These are phyloP conservation scores for Odontamblyopus rebecca DNA, from an alignment of 2,797 vertebrate genomes.

Conservation along the genomic window DNA sequence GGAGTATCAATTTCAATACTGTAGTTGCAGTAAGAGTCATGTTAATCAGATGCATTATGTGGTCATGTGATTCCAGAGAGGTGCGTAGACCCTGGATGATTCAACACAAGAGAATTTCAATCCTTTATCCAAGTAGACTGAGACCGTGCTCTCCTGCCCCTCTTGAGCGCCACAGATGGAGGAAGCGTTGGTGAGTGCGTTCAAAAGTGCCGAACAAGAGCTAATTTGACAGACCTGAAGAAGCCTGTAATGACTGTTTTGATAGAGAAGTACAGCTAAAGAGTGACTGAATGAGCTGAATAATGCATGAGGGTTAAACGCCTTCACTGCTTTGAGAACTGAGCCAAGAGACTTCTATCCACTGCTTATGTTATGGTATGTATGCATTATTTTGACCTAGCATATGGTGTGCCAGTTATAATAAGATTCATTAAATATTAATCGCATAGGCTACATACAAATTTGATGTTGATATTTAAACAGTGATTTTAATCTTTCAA, in stretches of 20 bases:
- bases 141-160: conserved; percentile 28
- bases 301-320: conserved; percentile 72
- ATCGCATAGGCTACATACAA: background rate
- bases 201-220: conserved; percentile 55
- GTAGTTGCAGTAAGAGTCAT: background rate
- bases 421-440: background rate
- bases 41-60: background rate
- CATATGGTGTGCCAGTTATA: conserved; percentile 5
- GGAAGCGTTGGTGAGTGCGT: conserved; percentile 37
- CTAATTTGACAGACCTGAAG: conserved; percentile 60
- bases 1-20: background rate
- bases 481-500: background rate
- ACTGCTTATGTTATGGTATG: conserved; percentile 25
- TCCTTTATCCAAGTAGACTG: conserved; percentile 12
- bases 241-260: conserved; percentile 54
- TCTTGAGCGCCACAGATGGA: conserved; percentile 25
- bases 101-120: conserved; percentile 13
- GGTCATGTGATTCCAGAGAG: no score
- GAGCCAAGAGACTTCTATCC: conserved; percentile 39
- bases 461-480: background rate
- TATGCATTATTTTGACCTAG: conserved; percentile 29
- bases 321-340: conserved; percentile 36
- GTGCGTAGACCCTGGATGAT: conserved; percentile 5
- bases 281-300: conserved; percentile 60
- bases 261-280: conserved; percentile 43